Conservation (phyloP, 2,797 vertebrate species). For the Emys orbicularis region DNA sequence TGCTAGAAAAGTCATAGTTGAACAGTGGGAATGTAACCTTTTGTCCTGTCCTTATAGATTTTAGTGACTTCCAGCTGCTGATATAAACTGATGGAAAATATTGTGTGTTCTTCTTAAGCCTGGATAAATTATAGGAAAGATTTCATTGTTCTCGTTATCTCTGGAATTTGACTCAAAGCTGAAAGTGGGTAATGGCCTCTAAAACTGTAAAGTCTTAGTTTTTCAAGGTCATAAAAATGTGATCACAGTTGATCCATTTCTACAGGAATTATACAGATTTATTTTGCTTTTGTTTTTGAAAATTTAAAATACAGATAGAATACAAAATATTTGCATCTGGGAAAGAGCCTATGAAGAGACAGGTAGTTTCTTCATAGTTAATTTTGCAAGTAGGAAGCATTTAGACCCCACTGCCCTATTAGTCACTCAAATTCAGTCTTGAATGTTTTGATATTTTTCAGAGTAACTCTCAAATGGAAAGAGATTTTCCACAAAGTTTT, state of each 20-base stretch:
- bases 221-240: constrained; percentile 46
- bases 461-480: not conserved
- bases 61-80: constrained; percentile 22
- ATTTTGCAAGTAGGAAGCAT: not conserved
- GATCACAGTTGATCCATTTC: not conserved
- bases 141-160: constrained; percentile 31
- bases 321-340: not conserved
- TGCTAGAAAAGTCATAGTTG: constrained; percentile 34
- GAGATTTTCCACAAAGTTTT: not conserved
- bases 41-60: constrained; percentile 22
- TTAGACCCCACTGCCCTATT: fast-evolving
- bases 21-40: constrained; percentile 47
- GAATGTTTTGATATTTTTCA: fast-evolving
- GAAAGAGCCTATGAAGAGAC: not conserved
- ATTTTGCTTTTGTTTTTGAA: constrained; percentile 25
- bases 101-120: constrained; percentile 38
- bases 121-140: constrained; percentile 24
- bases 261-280: not conserved
- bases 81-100: not conserved
- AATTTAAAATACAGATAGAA: not conserved
- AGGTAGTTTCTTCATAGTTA: not conserved
- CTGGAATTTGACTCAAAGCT: not conserved
- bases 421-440: fast-evolving
- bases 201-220: not conserved
- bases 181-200: constrained; percentile 9